These are phyloP conservation scores for Scomber colias DNA, from an alignment of 2,113 vertebrate species.

Conservation along the genomic window DNA sequence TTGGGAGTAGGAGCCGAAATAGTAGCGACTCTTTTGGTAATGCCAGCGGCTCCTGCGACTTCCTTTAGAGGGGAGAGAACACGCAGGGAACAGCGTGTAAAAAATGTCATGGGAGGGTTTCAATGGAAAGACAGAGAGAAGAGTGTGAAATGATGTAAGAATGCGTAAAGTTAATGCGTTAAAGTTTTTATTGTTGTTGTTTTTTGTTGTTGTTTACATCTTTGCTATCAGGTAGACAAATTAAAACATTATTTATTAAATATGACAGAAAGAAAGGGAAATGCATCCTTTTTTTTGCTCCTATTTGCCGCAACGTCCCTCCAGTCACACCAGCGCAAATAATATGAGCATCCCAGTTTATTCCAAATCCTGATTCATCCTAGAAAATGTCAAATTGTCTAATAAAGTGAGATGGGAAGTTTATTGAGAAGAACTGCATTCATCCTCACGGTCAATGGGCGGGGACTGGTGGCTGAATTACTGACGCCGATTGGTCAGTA, in stretches of 20 bases:
- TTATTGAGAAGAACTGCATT: not conserved
- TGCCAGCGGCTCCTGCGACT: slow-evolving; percentile 18
- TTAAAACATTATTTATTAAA: not conserved
- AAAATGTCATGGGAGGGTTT: slow-evolving; percentile 11
- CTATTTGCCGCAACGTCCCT: not conserved
- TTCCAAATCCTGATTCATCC: not conserved
- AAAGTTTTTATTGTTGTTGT: not conserved
- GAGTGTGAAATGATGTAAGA: not conserved
- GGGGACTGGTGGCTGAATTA: slow-evolving; percentile 24
- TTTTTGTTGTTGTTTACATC: not conserved
- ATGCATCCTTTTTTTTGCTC: not conserved
- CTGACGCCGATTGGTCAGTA: slow-evolving; percentile 61
- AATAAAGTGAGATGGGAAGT: not conserved
- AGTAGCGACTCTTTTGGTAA: slow-evolving; percentile 77
- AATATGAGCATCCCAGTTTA: accelerated
- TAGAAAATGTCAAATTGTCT: accelerated
- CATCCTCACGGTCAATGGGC: slow-evolving; percentile 19
- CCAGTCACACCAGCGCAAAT: not conserved
- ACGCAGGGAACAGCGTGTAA: slow-evolving; percentile 5
- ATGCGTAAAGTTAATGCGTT: accelerated
- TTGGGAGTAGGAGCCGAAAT: slow-evolving; percentile 63
- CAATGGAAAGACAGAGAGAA: not conserved
- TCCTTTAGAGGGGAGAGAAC: slow-evolving; percentile 52
- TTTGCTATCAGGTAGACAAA: not conserved
- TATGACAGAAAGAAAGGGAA: too few species aligned